A percentile compares a stretch with the other conserved stretches of the same genome.
These are phyloP conservation scores for Illadopsis cleaveri DNA, from an alignment of 2,113 vertebrate species.

Conservation along the genomic window DNA sequence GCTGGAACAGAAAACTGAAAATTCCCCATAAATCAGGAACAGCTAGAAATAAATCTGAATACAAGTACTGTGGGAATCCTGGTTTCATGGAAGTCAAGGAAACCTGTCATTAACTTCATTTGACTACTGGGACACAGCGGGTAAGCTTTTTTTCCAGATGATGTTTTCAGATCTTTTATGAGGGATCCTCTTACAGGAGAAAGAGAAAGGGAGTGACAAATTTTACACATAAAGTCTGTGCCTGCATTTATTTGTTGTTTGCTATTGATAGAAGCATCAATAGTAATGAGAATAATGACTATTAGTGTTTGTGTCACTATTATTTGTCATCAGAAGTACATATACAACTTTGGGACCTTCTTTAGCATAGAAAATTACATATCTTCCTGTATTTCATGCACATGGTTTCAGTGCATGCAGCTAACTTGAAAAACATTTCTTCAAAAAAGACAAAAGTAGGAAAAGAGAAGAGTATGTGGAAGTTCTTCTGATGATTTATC, in stretches of 20 bases:
- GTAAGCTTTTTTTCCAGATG: neutral
- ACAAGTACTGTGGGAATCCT: neutral
- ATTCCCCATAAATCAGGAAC: neutral
- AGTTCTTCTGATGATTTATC: neutral
- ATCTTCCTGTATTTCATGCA: neutral
- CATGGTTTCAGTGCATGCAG: neutral
- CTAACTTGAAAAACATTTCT: neutral
- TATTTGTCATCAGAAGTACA: neutral
- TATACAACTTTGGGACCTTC: neutral
- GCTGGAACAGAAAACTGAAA: neutral
- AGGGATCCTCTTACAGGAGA: neutral
- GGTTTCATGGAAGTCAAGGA: neutral
- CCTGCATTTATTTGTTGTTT: neutral
- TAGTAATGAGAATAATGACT: neutral
- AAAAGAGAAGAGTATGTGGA: neutral
- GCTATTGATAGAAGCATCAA: neutral
- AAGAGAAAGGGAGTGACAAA: neutral
- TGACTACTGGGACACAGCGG: neutral
- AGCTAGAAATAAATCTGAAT: neutral
- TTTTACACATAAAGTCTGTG: neutral
- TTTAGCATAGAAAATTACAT: neutral
- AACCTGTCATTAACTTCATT: neutral
- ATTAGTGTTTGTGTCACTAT: neutral
- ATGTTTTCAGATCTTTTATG: neutral
- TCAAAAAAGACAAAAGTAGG: neutral